Percentiles rank a stretch among this genome's conserved stretches.
phyloP scores from a whole-genome alignment of 2,888 invertebrate species.

The Malthinus seriepunctatus region DNA sequence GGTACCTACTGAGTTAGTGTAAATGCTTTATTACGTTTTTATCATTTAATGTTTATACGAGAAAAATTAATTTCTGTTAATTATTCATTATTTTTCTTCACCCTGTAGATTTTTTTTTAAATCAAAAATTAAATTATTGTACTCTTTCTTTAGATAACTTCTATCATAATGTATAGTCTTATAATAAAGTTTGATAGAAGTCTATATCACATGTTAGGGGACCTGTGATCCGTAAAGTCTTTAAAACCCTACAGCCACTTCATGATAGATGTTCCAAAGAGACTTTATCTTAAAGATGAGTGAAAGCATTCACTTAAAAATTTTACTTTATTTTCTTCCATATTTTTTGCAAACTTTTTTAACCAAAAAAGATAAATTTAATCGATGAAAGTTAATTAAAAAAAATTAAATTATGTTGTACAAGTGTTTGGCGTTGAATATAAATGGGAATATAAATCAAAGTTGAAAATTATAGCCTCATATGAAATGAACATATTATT shows the following conservation, averaged over 20 bases:
- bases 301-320: slow-evolving; percentile 10
- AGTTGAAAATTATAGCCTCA: no score
- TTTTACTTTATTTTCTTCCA: slow-evolving; percentile 1
- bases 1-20: no score
- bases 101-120: no score
- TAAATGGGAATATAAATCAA: no score
- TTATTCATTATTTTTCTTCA: no score
- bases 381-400: background rate
- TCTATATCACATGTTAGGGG: slow-evolving; percentile 4
- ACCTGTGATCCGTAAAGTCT: slow-evolving; percentile 17
- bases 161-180: slow-evolving; percentile 10
- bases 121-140: no score
- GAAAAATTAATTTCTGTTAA: no score
- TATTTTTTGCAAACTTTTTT: background rate
- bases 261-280: slow-evolving; percentile 19
- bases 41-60: no score
- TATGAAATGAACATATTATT: background rate
- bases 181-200: slow-evolving; percentile 14
- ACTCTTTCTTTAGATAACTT: background rate
- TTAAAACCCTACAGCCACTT: slow-evolving; percentile 17
- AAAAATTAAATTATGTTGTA: no score
- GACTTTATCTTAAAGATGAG: slow-evolving; percentile 3
- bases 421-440: no score
- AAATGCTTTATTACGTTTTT: no score
- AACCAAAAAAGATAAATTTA: background rate